phyloP scores from a whole-genome alignment of 1,140 invertebrate genomes.

The Fopius arisanus region DNA sequence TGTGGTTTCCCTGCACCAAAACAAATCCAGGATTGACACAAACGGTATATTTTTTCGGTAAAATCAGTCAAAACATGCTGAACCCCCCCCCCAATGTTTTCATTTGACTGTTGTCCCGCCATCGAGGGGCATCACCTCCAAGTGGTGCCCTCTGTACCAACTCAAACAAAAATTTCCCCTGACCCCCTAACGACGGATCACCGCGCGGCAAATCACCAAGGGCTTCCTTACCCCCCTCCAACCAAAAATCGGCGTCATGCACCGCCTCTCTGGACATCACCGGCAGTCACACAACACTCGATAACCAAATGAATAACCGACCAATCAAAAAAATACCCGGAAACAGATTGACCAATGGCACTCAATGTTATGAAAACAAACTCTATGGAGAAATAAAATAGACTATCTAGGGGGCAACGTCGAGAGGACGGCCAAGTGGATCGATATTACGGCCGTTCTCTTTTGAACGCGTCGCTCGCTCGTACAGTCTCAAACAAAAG shows the following conservation, averaged over 20 bases:
- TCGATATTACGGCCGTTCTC: slow-evolving; percentile 60
- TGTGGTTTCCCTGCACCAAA: slow-evolving; percentile 59
- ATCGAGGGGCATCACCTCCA: neutral
- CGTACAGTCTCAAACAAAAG: slow-evolving; percentile 14
- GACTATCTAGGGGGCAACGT: neutral
- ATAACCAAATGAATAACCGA: too few species aligned
- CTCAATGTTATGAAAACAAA: neutral
- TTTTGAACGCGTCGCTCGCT: slow-evolving; percentile 39
- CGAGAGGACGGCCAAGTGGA: slow-evolving; percentile 46
- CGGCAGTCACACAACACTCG: neutral
- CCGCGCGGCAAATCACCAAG: slow-evolving; percentile 48
- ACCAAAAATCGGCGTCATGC: slow-evolving; percentile 20
- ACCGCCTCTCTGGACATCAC: slow-evolving; percentile 20
- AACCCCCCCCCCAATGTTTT: too few species aligned
- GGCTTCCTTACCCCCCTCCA: slow-evolving; percentile 32
- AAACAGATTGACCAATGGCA: too few species aligned
- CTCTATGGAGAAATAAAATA: neutral
- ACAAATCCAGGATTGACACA: too few species aligned
- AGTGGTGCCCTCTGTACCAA: neutral
- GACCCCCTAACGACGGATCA: neutral
- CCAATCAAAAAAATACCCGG: too few species aligned
- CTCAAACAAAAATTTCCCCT: neutral
- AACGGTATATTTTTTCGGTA: too few species aligned
- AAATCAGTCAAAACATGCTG: too few species aligned
- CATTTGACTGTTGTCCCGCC: too few species aligned